Evolutionary conservation across 2,888 invertebrate species (phyloP).

Genomic region (Conus canariensis): DNA sequence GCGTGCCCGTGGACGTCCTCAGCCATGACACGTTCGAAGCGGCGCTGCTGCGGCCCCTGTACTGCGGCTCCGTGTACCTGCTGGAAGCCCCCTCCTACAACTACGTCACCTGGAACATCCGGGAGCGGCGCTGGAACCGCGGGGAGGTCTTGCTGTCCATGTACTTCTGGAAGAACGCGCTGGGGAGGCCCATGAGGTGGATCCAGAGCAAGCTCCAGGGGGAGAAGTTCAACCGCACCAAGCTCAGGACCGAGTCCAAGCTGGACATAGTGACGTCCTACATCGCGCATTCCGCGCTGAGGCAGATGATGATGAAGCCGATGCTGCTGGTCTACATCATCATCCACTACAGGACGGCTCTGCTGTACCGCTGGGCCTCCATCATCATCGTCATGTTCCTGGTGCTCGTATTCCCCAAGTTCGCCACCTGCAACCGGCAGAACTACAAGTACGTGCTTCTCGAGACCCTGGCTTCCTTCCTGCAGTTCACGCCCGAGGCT

Average conservation of each 20-base stretch:
- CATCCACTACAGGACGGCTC: slow-evolving; percentile 64
- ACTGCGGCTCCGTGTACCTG: slow-evolving; percentile 64
- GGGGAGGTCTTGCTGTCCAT: slow-evolving; percentile 70
- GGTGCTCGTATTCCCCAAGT: slow-evolving; percentile 71
- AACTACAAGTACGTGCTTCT: slow-evolving; percentile 68
- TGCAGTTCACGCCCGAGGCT: slow-evolving; percentile 73
- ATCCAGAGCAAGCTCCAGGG: slow-evolving; percentile 65
- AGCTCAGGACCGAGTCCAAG: slow-evolving; percentile 66
- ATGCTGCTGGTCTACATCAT: slow-evolving; percentile 65
- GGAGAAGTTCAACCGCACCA: slow-evolving; percentile 66
- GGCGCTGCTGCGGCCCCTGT: slow-evolving; percentile 66
- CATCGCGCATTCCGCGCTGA: slow-evolving; percentile 69
- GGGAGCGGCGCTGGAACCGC: slow-evolving; percentile 71
- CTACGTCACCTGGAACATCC: slow-evolving; percentile 71
- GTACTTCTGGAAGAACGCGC: slow-evolving; percentile 69
- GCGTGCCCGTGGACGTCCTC: slow-evolving; percentile 71
- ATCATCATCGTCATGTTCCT: slow-evolving; percentile 69
- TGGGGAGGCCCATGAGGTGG: slow-evolving; percentile 67
- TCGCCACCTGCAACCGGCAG: slow-evolving; percentile 65
- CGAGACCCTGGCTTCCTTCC: slow-evolving; percentile 68
- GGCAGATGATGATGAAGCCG: slow-evolving; percentile 74
- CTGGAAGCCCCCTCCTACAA: slow-evolving; percentile 70
- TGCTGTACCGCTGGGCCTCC: slow-evolving; percentile 66
- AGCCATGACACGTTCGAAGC: slow-evolving; percentile 75
- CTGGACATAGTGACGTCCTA: slow-evolving; percentile 70